phyloP scores from a whole-genome alignment of 1,140 invertebrate species.

The Tetranychus cinnabarinus region DNA sequence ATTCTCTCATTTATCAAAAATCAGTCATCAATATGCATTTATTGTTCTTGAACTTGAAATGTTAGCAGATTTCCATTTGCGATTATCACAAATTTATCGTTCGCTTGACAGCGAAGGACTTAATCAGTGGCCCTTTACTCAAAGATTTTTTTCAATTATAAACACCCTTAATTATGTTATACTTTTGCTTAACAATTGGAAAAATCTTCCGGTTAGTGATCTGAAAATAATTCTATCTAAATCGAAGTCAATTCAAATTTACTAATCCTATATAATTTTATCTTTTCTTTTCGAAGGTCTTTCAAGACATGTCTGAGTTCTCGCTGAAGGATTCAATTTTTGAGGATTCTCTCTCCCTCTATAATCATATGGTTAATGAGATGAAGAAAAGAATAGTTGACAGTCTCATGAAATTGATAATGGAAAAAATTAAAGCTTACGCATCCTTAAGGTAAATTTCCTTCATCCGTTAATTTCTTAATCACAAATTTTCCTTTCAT shows the following conservation, averaged over 20 bases:
- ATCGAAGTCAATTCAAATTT: background rate
- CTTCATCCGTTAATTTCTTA: background rate
- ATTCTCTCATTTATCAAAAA: conserved; percentile 1
- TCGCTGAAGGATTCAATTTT: background rate
- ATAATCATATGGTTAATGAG: conserved; percentile 4
- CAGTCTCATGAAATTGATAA: conserved; percentile 1
- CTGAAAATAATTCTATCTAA: background rate
- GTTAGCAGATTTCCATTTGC: conserved; percentile 61
- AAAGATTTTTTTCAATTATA: conserved; percentile 38
- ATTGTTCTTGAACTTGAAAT: conserved; percentile 55
- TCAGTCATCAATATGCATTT: background rate
- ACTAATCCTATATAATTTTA: background rate
- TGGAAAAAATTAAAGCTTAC: background rate
- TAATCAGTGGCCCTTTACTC: conserved; percentile 30
- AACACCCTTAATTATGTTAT: conserved; percentile 60
- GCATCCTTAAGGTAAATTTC: background rate
- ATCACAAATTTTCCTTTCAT: background rate
- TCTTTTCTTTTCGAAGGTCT: background rate
- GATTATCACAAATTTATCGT: conserved; percentile 45
- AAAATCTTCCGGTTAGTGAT: conserved; percentile 22
- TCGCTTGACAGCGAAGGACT: conserved; percentile 21
- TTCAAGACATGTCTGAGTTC: background rate
- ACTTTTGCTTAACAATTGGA: conserved; percentile 59
- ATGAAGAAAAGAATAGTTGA: conserved; percentile 1
- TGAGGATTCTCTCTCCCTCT: background rate